phyloP scores from a whole-genome alignment of 1,140 invertebrate genomes.

The Aporrectodea caliginosa region DNA sequence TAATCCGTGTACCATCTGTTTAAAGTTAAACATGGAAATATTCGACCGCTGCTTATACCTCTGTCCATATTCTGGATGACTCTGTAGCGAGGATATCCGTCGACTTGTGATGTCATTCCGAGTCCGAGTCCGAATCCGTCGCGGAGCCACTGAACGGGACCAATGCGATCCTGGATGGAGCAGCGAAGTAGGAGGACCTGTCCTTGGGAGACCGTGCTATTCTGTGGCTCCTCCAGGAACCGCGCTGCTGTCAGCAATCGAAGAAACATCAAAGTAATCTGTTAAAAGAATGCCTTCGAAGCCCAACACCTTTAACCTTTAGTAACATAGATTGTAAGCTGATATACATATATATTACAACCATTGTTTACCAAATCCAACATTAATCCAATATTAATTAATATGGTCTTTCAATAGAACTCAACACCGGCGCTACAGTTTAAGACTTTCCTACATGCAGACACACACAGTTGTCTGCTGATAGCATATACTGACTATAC shows the following conservation, averaged over 20 bases:
- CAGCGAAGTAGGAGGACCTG: background rate
- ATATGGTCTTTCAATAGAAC: too few relatives aligned
- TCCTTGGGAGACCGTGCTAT: background rate
- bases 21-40: too few relatives aligned
- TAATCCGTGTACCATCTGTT: too few relatives aligned
- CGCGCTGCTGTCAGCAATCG: background rate
- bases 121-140: slow-evolving; percentile 59
- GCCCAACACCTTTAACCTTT: background rate
- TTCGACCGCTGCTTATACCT: too few relatives aligned
- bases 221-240: background rate
- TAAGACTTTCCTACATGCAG: too few relatives aligned
- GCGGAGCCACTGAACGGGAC: slow-evolving; percentile 51
- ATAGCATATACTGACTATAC: too few relatives aligned
- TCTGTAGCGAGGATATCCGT: slow-evolving; percentile 84
- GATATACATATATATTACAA: background rate
- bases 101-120: slow-evolving; percentile 43
- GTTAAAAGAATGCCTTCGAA: background rate
- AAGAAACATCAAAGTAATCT: background rate
- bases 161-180: slow-evolving; percentile 26
- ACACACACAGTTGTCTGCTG: too few relatives aligned
- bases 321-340: background rate
- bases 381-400: too few relatives aligned
- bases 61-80: too few relatives aligned
- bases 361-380: background rate
- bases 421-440: too few relatives aligned